These are phyloP conservation scores for Phenganax subtilis DNA, from an alignment of 92 coral and sea anemone genomes.

Conservation along the genomic window DNA sequence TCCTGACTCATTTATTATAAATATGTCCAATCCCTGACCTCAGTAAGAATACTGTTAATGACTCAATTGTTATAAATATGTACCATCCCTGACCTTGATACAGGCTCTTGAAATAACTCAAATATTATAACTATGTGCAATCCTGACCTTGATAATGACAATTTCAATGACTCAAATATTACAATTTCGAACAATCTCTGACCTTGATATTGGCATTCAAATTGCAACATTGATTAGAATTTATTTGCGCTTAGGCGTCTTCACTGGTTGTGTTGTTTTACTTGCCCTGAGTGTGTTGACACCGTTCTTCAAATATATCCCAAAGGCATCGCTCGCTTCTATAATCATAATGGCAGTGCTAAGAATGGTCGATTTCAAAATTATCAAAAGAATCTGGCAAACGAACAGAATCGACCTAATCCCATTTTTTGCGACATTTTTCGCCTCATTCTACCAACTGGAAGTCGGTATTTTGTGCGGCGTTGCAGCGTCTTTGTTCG, in stretches of 20 bases:
- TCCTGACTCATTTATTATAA: too few species aligned
- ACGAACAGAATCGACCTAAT: conserved; percentile 75
- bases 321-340: conserved; percentile 87
- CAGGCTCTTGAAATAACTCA: too few species aligned
- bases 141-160: too few species aligned
- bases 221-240: too few species aligned
- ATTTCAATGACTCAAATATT: too few species aligned
- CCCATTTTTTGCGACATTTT: conserved; percentile 74
- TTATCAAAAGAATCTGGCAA: conserved; percentile 72
- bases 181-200: background rate
- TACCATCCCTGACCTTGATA: too few species aligned
- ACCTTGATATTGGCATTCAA: background rate
- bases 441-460: conserved; percentile 88
- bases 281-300: conserved; percentile 86
- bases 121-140: too few species aligned
- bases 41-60: too few species aligned
- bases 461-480: conserved; percentile 83
- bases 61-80: too few species aligned
- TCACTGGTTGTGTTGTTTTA: conserved; percentile 88
- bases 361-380: conserved; percentile 82
- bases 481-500: conserved; percentile 61
- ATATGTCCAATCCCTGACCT: too few species aligned
- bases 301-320: conserved; percentile 90
- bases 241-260: conserved; percentile 57
- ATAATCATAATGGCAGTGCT: conserved; percentile 86